These are phyloP conservation scores for Rutilus rutilus DNA, from an alignment of 2,113 vertebrate species.

Conservation along the genomic window DNA sequence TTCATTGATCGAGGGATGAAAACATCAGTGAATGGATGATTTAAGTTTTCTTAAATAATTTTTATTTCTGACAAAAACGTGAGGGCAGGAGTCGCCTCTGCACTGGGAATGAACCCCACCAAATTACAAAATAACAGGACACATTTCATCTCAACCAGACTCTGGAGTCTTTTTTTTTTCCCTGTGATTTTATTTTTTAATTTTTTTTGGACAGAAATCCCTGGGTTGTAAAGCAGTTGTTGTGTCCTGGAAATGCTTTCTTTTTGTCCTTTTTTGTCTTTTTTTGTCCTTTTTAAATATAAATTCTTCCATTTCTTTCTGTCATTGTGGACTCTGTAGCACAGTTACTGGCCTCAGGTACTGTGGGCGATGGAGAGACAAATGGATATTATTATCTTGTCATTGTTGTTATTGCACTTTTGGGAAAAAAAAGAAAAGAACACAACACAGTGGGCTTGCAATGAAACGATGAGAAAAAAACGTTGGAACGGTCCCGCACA, in stretches of 20 bases:
- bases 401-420: constrained; percentile 80
- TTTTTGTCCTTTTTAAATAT: constrained; percentile 17
- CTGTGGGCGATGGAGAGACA: constrained; percentile 77
- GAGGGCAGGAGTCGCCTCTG: constrained; percentile 70
- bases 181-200: constrained; percentile 58
- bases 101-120: constrained; percentile 65
- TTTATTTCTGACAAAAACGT: constrained; percentile 67
- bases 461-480: constrained; percentile 74
- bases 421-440: constrained; percentile 56
- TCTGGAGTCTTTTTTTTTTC: constrained; percentile 62
- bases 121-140: constrained; percentile 67
- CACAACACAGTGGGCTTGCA: constrained; percentile 66
- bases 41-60: constrained; percentile 67
- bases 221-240: constrained; percentile 73
- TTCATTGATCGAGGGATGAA: constrained; percentile 68
- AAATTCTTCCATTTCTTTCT: constrained; percentile 54
- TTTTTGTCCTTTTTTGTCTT: constrained; percentile 43
- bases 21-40: constrained; percentile 64
- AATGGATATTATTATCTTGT: constrained; percentile 75
- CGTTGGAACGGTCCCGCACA: constrained; percentile 71
- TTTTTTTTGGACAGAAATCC: constrained; percentile 70
- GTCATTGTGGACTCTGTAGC: constrained; percentile 78
- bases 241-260: constrained; percentile 75
- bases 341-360: constrained; percentile 82
- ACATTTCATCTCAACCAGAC: constrained; percentile 73